Evolutionary conservation across 2,113 vertebrate species (phyloP).

Genomic region (Hyla sarda): DNA sequence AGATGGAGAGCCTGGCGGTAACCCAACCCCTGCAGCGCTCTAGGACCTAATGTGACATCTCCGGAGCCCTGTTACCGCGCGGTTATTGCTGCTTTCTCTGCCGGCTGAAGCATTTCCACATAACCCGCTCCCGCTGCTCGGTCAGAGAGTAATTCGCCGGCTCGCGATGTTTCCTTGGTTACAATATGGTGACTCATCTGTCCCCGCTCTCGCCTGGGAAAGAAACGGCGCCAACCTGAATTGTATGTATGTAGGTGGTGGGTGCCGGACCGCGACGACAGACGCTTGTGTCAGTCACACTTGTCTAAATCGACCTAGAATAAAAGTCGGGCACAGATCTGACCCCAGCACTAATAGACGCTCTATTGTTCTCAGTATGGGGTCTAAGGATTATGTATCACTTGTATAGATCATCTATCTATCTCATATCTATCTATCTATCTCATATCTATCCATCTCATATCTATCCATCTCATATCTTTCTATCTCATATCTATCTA

Average conservation of each 20-base stretch:
- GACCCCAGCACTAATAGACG: no score
- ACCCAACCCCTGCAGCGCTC: neutral
- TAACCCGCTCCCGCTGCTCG: constrained; percentile 4
- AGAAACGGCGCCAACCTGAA: neutral
- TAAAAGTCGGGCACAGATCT: no score
- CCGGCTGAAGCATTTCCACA: neutral
- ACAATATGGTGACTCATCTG: constrained; percentile 18
- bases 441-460: no score
- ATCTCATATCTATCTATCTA: no score
- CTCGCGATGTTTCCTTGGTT: constrained; percentile 41
- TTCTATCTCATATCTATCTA: no score
- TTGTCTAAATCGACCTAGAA: neutral
- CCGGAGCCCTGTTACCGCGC: neutral
- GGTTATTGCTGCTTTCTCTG: neutral
- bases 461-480: no score
- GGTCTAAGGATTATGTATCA: no score
- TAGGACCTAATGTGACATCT: neutral
- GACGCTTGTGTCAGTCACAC: neutral
- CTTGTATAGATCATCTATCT: no score
- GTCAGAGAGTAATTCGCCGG: constrained; percentile 11
- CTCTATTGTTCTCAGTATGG: no score
- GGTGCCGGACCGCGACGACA: neutral
- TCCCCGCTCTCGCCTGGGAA: neutral
- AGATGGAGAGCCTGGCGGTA: neutral
- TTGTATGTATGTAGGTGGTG: no score